Evolutionary conservation across 2,113 vertebrate genomes (phyloP), one percentile per base, ranked within the genome.

Genomic region (Plectropomus leopardus): DNA sequence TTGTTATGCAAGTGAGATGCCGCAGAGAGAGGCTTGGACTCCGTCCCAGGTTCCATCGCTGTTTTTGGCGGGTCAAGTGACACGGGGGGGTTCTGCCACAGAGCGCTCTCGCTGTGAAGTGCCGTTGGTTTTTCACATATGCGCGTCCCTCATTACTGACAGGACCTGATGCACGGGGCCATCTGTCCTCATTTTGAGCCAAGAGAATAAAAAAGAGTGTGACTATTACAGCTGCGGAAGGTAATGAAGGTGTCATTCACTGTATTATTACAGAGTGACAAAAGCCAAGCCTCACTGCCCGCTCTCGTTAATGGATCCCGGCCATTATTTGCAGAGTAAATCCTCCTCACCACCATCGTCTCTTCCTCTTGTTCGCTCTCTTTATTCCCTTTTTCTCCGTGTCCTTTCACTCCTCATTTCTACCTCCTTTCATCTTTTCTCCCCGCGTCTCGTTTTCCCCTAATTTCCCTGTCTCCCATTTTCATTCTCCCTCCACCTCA

Each of bases 41-140:
- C 47, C 66, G 79, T 93, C 85, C 85, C 78, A 57, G 87, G 80
- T 78, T 89, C 70, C 78, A 53, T 80, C 64, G 83, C 54, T 57
- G 47, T 75, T 76, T 83, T 80, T 60, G 68, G 5, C 32, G 1
- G 82, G 70, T 78, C 57, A 47, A 82, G 80, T 79, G 78, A 77
- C 40, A 11, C 14, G 55, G 70, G 32, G 71, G 54, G 51, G 65
- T 81, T 71, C 68, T 34, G 53, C 48, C 69, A 51, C 28, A 5
- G 55, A 36, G 57, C 48, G 7, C 28, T 79, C 54, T 72, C 30
- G n/a, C 55, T 21, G 17, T 36, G 66, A 24, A 42, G 76, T n/a
- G 24, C 45, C 30, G 28, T 54, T 63, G 34, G 28, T 54, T 72
- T 71, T 40, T 66, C 30, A 55, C 57, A 48, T 57, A 58, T 4